phyloP scores from a whole-genome alignment of 2,888 invertebrate species.

The Morpho achilles region DNA sequence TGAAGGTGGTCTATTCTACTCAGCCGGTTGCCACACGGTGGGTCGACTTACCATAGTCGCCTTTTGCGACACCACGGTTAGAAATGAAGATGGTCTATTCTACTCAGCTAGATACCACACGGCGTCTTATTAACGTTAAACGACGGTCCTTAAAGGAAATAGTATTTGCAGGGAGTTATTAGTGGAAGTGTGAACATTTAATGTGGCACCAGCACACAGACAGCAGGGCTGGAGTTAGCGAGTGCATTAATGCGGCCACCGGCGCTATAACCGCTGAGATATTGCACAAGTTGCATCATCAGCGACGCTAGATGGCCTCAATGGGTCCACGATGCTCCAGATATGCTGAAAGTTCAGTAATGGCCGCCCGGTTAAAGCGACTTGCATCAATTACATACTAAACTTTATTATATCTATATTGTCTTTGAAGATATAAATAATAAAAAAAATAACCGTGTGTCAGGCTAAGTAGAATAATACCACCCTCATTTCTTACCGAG shows the following conservation, averaged over 20 bases:
- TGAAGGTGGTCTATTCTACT: too few relatives aligned
- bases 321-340: constrained; percentile 44
- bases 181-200: constrained; percentile 6
- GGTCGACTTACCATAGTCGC: too few relatives aligned
- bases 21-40: too few relatives aligned
- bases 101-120: too few relatives aligned
- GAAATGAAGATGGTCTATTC: too few relatives aligned
- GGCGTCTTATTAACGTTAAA: too few relatives aligned
- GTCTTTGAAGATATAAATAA: too few relatives aligned
- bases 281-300: constrained; percentile 66
- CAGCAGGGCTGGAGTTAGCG: constrained; percentile 14
- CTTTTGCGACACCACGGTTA: too few relatives aligned
- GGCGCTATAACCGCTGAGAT: constrained; percentile 59
- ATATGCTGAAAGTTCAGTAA: constrained; percentile 47
- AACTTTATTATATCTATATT: background rate
- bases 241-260: constrained; percentile 49
- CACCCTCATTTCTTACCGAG: too few relatives aligned
- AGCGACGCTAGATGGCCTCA: constrained; percentile 46
- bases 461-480: too few relatives aligned
- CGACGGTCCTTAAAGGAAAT: too few relatives aligned
- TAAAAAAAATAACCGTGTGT: too few relatives aligned
- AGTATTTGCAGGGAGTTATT: background rate
- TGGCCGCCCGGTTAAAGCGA: constrained; percentile 52
- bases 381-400: constrained; percentile 27
- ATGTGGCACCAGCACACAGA: constrained; percentile 17